Conservation (phyloP, 2,797 vertebrate species). For the Onychomys leucogaster region DNA sequence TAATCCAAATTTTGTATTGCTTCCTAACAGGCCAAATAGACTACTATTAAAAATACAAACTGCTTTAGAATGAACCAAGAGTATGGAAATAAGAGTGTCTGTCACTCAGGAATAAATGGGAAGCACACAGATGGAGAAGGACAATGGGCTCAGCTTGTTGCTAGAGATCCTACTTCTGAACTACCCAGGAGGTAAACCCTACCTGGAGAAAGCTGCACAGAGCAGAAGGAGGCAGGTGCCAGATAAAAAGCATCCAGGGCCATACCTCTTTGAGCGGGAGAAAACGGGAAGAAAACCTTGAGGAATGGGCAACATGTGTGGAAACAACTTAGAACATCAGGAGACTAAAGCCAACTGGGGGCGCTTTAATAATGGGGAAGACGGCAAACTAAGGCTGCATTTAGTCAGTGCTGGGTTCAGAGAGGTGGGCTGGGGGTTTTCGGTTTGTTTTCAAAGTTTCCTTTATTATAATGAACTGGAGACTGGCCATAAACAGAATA, state of each 20-base stretch:
- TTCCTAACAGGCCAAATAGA: not conserved
- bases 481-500: conserved; percentile 55
- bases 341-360: not conserved
- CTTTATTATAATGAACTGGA: conserved; percentile 56
- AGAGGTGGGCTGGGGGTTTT: not conserved
- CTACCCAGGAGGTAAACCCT: not conserved
- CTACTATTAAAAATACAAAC: conserved; percentile 22
- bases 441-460: conserved; percentile 33
- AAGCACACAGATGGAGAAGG: not conserved
- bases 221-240: not conserved
- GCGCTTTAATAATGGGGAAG: not conserved
- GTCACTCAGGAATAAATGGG: not conserved
- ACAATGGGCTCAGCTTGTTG: not conserved
- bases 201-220: not conserved
- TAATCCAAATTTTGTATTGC: not conserved
- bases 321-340: not conserved
- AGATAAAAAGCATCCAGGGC: not conserved
- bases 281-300: not conserved
- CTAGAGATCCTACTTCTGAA: not conserved
- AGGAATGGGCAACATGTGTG: not conserved
- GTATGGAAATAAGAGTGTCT: not conserved
- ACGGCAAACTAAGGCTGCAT: not conserved
- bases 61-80: not conserved
- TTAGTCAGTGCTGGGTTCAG: not conserved
- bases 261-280: not conserved